Base-by-base conservation (phyloP, 1,140 invertebrate species). In the Cryptotermes secundus region DNA sequence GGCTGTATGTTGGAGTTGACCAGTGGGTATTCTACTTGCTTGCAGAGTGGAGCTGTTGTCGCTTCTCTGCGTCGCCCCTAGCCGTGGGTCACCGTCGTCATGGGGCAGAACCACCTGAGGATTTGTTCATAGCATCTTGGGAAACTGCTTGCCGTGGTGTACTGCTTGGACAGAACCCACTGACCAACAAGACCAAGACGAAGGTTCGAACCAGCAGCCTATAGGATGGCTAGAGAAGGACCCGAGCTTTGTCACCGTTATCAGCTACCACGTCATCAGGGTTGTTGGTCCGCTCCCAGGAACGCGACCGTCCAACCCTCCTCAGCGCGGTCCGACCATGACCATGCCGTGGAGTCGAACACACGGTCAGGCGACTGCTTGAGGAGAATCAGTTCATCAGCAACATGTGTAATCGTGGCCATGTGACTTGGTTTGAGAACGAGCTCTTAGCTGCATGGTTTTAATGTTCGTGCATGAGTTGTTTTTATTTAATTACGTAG, bases 11-110 rank as follows among this genome's bases (percentile, higher is more conserved):
- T 36, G 26, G 34, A 45, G 80, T 19, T 81, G 80, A 81, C 80
- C 80, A 81, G 35, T 81, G 80, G 35, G 34, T 81, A 81, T 34
- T 35, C 80, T 81, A 19, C 80, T 81, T 81, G 80, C 80, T 81
- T 81, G 26, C 80, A 81, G 80, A 38, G 42, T 38, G 42, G 35
- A 81, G 80, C 7, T 45, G 34, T 22, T 80, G 45, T 19, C 14
- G 1, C 16, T 14, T 1, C 16, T 42, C 38, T 19, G 16, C 45
- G 45, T 49, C 19, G 16, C 16, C 45, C 45, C 3, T 16, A 49
- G 16, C 45, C 45, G 3, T 19, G 45, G 45, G 45, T 22, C 45
- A 49, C 38, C 53, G 53, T 72, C 59, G 59, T 3, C 26, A 72
- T 72, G 59, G 59, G 59, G 59, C 26, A n/a, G 14, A 31, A n/a